These are phyloP conservation scores for Cynocephalus volans DNA, from an alignment of 2,113 vertebrate genomes.

Conservation along the genomic window DNA sequence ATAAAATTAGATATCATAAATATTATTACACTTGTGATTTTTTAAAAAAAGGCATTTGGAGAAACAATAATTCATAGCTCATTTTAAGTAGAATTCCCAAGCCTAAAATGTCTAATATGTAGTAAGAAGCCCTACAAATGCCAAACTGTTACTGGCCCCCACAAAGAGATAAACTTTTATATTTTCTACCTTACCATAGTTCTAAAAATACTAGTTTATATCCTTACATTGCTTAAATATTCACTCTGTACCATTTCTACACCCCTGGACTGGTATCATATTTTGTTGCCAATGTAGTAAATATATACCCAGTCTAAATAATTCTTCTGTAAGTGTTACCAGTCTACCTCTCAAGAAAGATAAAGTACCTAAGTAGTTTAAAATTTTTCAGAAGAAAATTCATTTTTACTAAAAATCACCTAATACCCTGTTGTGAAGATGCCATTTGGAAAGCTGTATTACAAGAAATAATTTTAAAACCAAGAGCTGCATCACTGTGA, in stretches of 20 bases:
- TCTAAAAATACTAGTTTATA: constrained; percentile 32
- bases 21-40: neutral
- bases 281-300: constrained; percentile 45
- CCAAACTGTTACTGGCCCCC: neutral
- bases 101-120: constrained; percentile 35
- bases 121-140: constrained; percentile 45
- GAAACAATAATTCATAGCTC: constrained; percentile 33
- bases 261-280: neutral
- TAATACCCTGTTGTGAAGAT: neutral
- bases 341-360: constrained; percentile 16
- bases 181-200: constrained; percentile 22
- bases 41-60: constrained; percentile 9
- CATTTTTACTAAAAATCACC: constrained; percentile 32
- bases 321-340: neutral
- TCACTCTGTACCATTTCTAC: neutral
- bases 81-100: constrained; percentile 60
- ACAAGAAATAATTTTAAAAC: constrained; percentile 50
- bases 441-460: neutral
- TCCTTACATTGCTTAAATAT: constrained; percentile 41
- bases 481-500: neutral
- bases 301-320: neutral
- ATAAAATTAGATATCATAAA: constrained; percentile 61
- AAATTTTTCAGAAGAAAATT: constrained; percentile 61
- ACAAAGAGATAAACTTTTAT: constrained; percentile 46
- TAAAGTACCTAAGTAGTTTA: neutral